Evolutionary conservation across 1,140 invertebrate genomes (phyloP), one percentile per base, ranked within the genome.

Genomic region (Archivesica marissinica): DNA sequence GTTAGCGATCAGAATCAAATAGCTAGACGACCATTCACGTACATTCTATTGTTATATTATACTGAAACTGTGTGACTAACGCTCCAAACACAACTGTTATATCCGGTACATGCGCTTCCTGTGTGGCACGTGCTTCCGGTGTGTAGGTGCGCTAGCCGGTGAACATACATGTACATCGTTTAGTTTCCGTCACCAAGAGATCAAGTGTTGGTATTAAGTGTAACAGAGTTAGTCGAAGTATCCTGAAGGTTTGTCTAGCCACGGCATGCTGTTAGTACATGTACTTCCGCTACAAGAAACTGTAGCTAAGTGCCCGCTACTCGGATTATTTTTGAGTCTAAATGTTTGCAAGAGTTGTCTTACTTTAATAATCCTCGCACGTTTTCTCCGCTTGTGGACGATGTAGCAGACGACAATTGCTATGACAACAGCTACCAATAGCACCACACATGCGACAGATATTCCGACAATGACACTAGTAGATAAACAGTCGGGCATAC

Each of bases 361-460:
- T 78, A 85, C 82, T 78, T 85, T 85, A 25, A 85, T 85, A 54
- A 85, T 85, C 33, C 82, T 61, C 23, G 82, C 82, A 15, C 61
- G 50, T 39, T 70, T 76, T 44, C 28, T 61, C 4, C 82, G 39
- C 59, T 78, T 38, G 41, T 44, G 38, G 6, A 54, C 23, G 13
- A 85, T 50, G 28, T 56, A 75, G 25, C 38, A 20, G 30, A 85
- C 50, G 39, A 85, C 72, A 28, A 85, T 54, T 4, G 72, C 23
- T n/a, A 85, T 47, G 44, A 85, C 56, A 52, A 78, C 35, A 20
- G 50, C 56, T 15, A 30, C 61, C 0, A 85, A 33, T 13, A 85
- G 13, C 20, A 68, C 44, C 25, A 77, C 82, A 39, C 72, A 56
- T 9, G 44, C 82, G 11, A 78, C 61, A 20, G 35, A 39, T n/a